phyloP scores from a whole-genome alignment of 1,140 invertebrate genomes.

The Lanistes nyassanus region DNA sequence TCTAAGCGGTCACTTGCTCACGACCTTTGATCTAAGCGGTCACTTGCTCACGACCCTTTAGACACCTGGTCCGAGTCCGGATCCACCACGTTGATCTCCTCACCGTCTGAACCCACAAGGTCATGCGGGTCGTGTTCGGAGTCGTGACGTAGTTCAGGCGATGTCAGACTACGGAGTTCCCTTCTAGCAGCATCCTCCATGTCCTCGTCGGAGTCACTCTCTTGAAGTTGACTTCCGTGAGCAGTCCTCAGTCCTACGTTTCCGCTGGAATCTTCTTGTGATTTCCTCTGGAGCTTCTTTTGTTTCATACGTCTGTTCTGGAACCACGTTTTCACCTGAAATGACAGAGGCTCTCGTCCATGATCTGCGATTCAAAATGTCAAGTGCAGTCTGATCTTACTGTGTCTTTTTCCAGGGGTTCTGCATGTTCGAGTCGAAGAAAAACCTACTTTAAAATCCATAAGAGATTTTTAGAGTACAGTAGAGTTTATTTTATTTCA shows the following conservation, averaged over 20 bases:
- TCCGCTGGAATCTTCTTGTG: slow-evolving; percentile 68
- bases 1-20: too few species aligned
- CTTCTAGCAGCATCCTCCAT: slow-evolving; percentile 27
- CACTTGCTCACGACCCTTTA: slow-evolving; percentile 5
- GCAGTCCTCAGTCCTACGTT: slow-evolving; percentile 18
- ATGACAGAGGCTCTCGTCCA: too few species aligned
- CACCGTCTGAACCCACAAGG: slow-evolving; percentile 38
- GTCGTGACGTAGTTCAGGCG: slow-evolving; percentile 3
- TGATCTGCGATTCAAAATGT: too few species aligned
- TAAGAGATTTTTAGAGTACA: too few species aligned
- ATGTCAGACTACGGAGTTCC: slow-evolving; percentile 15
- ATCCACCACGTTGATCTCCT: slow-evolving; percentile 57
- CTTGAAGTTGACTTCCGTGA: slow-evolving; percentile 30
- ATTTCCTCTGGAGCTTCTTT: slow-evolving; percentile 90
- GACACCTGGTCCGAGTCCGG: slow-evolving; percentile 37
- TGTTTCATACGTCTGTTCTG: slow-evolving; percentile 98
- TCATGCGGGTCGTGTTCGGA: slow-evolving; percentile 22
- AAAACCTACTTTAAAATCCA: too few species aligned
- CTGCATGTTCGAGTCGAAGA: too few species aligned
- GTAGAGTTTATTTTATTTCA: too few species aligned
- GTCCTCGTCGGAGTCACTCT: slow-evolving; percentile 35
- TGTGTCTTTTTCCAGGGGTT: too few species aligned
- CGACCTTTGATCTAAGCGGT: too few species aligned
- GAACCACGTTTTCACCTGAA: slow-evolving; percentile 95
- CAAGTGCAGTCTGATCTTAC: too few species aligned